These are phyloP conservation scores for Pelmatolapia mariae DNA, from an alignment of 2,113 vertebrate genomes.

Conservation along the genomic window DNA sequence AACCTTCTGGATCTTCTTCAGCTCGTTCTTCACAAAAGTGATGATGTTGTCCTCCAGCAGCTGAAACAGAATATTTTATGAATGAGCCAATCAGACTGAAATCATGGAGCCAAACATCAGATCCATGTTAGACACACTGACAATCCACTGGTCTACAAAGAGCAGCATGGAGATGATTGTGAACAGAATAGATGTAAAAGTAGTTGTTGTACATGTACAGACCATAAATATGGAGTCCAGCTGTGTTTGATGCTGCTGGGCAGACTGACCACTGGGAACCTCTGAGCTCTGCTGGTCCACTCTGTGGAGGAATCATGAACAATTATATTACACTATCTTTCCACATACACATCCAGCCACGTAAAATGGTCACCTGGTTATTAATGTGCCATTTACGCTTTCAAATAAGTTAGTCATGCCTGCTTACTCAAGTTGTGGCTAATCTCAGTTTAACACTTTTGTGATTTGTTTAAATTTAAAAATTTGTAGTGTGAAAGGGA, in stretches of 20 bases:
- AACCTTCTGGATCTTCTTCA: background rate
- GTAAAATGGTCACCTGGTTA: background rate
- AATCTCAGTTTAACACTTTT: background rate
- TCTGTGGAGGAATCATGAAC: rapidly evolving
- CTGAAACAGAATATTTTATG: background rate
- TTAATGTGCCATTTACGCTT: rapidly evolving
- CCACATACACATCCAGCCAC: background rate
- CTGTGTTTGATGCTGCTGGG: rapidly evolving
- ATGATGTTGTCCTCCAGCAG: background rate
- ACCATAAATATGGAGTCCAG: background rate
- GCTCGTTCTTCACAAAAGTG: rapidly evolving
- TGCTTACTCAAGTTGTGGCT: background rate
- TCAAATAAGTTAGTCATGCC: background rate
- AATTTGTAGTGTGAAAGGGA: background rate
- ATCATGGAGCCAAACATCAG: rapidly evolving
- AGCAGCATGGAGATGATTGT: background rate
- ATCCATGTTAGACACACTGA: rapidly evolving
- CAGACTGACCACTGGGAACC: rapidly evolving
- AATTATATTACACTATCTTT: background rate
- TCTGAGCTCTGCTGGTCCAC: rapidly evolving
- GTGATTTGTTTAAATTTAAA: background rate
- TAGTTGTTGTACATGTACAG: background rate
- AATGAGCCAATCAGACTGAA: background rate
- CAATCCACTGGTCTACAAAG: background rate
- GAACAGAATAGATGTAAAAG: rapidly evolving